A percentile compares a stretch with the other conserved stretches of the same genome.
phyloP scores from a whole-genome alignment of 2,797 vertebrate genomes.

The Galaxias olidus region DNA sequence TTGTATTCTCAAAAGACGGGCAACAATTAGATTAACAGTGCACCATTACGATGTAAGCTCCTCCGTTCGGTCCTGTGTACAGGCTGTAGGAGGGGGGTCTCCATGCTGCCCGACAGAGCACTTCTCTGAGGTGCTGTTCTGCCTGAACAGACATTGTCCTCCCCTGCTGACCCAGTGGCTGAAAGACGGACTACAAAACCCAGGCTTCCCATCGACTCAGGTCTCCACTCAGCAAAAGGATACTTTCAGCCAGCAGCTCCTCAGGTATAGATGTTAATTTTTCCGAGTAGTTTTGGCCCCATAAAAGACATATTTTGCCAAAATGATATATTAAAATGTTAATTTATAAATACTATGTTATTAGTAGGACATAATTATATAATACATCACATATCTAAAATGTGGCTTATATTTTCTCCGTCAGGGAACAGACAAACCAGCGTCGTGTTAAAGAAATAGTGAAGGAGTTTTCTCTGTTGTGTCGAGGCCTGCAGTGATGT shows the following conservation, averaged over 20 bases:
- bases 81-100: constrained; percentile 82
- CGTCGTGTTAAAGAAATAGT: constrained; percentile 89
- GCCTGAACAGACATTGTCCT: constrained; percentile 90
- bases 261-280: constrained; percentile 75
- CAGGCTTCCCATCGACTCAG: constrained; percentile 86
- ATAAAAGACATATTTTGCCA: too few relatives aligned
- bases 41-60: neutral
- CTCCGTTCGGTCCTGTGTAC: constrained; percentile 17
- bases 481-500: constrained; percentile 89
- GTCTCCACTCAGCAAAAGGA: constrained; percentile 90
- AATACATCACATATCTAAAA: too few relatives aligned
- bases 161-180: constrained; percentile 86
- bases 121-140: constrained; percentile 58
- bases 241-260: constrained; percentile 91
- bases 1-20: neutral
- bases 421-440: constrained; percentile 94
- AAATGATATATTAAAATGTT: too few relatives aligned
- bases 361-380: too few relatives aligned
- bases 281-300: too few relatives aligned
- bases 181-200: constrained; percentile 88
- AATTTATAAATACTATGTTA: too few relatives aligned
- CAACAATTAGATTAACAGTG: neutral
- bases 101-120: neutral
- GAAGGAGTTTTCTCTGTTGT: constrained; percentile 93
- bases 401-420: neutral